Percentiles rank a stretch among this genome's conserved stretches.
phyloP scores from a whole-genome alignment of 2,797 vertebrate species.

The Sebastiscus albofasciatus region DNA sequence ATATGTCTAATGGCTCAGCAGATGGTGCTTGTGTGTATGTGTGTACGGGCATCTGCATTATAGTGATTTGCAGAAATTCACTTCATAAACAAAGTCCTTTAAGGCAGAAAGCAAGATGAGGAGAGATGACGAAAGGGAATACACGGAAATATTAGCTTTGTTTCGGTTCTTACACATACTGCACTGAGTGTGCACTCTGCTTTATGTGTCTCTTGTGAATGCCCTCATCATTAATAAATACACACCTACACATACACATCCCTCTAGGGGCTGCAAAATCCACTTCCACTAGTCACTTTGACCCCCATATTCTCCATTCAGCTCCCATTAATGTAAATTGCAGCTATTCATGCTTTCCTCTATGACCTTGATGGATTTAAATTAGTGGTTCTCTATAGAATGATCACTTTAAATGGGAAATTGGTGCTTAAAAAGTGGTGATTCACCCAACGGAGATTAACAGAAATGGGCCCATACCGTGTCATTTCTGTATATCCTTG shows the following conservation, averaged over 20 bases:
- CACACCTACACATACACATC: constrained; percentile 18
- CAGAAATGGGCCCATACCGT: background rate
- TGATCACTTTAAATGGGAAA: constrained; percentile 43
- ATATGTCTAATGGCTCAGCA: constrained; percentile 34
- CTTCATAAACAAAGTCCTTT: constrained; percentile 1
- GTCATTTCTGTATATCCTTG: constrained; percentile 22
- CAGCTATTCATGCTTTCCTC: constrained; percentile 43
- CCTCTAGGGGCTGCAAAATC: constrained; percentile 20
- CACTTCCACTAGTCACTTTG: constrained; percentile 32
- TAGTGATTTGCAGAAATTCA: constrained; percentile 13
- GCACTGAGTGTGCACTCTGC: constrained; percentile 36
- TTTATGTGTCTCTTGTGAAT: constrained; percentile 24
- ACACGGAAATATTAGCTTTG: background rate
- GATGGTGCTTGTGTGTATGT: constrained; percentile 26
- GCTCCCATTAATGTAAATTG: constrained; percentile 49
- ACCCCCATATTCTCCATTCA: constrained; percentile 41
- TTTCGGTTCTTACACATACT: constrained; percentile 5
- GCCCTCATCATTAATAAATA: constrained; percentile 22
- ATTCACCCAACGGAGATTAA: constrained; percentile 12
- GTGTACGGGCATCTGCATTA: background rate
- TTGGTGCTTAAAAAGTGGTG: constrained; percentile 33
- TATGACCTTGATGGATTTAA: constrained; percentile 46
- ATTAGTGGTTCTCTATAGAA: constrained; percentile 32
- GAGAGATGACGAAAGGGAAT: background rate
- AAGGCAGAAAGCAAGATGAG: background rate